Evolutionary conservation across 2,113 vertebrate species (phyloP), one percentile per base, ranked within the genome.

Genomic region (Scomber scombrus): DNA sequence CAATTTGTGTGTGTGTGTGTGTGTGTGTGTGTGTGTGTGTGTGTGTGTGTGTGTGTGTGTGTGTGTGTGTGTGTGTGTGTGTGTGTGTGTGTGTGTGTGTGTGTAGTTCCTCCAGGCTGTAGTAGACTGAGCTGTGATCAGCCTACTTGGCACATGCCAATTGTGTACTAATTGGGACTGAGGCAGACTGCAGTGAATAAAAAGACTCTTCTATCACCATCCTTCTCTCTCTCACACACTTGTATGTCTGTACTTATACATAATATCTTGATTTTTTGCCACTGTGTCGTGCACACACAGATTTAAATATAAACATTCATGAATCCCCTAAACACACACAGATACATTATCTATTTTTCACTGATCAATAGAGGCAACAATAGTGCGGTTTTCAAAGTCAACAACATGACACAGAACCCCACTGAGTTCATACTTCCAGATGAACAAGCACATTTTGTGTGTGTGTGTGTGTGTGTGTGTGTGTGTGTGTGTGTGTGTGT

Each of bases 161-260:
- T 78, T 73, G 78, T 91, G 80, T 90, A 89, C 85, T 90, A 90
- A 91, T 80, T 85, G 78, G 76, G 73, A 88, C 55, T 76, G 86
- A 86, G 80, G 86, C 78, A 84, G 66, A 34, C 70, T 87, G 80
- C 82, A 87, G 78, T 72, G 69, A 85, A 90, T 81, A 40, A 80
- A 83, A 83, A 88, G 75, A 78, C 65, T 80, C 52, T 69, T 82
- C 67, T 77, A 67, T 77, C 62, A 78, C 67, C 72, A 56, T 64
- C 56, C 55, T 57, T 70, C 51, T 73, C 13, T 51, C 55, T 49
- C 12, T 50, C 65, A 19, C 21, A 40, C 34, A 40, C 34, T 40
- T 40, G 6, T 40, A 40, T 9, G 8, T 40, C 5, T 6, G 9
- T 40, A 40, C 34, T 26, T 26, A 26, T 26, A 26, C 23, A 26